These are phyloP conservation scores for Trinectes maculatus DNA, from an alignment of 2,113 vertebrate species.

Conservation along the genomic window DNA sequence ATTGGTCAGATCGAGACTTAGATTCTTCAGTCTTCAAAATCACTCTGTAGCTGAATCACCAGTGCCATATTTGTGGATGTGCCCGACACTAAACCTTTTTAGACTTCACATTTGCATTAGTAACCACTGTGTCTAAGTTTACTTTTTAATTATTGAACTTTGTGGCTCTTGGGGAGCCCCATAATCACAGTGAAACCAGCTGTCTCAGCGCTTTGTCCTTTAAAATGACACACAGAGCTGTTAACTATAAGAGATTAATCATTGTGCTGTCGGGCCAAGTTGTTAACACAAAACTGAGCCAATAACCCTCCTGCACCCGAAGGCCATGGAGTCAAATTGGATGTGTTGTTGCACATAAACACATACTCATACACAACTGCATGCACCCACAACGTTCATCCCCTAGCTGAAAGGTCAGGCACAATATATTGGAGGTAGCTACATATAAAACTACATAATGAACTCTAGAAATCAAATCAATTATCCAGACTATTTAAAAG, in stretches of 20 bases:
- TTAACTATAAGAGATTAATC: constrained; percentile 13
- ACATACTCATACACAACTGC: constrained; percentile 1
- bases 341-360: constrained; percentile 2
- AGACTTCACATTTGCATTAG: neutral
- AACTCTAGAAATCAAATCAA: no score
- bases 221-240: constrained; percentile 2
- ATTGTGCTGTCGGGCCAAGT: neutral
- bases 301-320: neutral
- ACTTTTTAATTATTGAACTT: neutral
- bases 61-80: no score
- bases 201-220: neutral
- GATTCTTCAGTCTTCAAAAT: neutral
- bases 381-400: no score
- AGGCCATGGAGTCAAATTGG: constrained; percentile 12
- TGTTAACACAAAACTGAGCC: neutral
- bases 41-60: neutral
- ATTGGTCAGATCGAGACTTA: no score
- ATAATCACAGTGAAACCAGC: neutral
- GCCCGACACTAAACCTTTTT: no score
- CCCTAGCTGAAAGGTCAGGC: constrained; percentile 31
- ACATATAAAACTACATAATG: no score
- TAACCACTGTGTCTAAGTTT: neutral
- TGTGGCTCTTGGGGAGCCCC: no score
- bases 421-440: no score
- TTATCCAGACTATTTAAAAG: neutral